Evolutionary conservation across 2,113 vertebrate genomes (phyloP).

Genomic region (Hystrix brachyura): DNA sequence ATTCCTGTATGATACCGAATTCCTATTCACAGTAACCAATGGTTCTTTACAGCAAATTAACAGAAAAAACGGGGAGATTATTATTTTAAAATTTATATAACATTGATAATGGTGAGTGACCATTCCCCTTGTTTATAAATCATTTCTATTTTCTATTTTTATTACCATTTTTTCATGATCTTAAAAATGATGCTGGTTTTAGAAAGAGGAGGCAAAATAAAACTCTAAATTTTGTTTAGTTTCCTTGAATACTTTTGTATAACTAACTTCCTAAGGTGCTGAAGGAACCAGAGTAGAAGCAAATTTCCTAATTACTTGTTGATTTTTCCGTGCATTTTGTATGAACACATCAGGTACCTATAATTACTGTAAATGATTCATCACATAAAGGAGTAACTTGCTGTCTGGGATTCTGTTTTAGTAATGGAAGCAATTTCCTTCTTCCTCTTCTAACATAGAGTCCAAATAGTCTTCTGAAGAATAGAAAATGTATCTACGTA

Average conservation of each 20-base stretch:
- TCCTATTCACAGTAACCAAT: not conserved
- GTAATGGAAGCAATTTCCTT: not conserved
- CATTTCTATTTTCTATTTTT: not conserved
- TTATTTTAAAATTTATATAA: not conserved
- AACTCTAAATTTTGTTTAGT: not conserved
- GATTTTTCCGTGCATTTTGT: not conserved
- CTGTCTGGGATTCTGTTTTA: not conserved
- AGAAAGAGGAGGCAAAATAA: not conserved
- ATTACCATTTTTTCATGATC: not conserved
- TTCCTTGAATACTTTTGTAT: not conserved
- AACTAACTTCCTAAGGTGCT: not conserved
- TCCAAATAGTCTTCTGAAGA: conserved; percentile 16
- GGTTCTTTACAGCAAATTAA: not conserved
- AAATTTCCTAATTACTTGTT: not conserved
- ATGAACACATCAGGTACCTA: not conserved
- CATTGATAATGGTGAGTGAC: not conserved
- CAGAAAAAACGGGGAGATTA: not conserved
- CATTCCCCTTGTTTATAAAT: not conserved
- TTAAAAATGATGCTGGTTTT: not conserved
- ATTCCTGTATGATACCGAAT: not conserved
- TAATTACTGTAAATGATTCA: not conserved
- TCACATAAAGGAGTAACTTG: not conserved
- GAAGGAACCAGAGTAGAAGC: not conserved
- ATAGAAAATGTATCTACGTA: not conserved
- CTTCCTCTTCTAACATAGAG: not conserved